phyloP scores from a whole-genome alignment of 2,797 vertebrate genomes.

The Karalla daura region DNA sequence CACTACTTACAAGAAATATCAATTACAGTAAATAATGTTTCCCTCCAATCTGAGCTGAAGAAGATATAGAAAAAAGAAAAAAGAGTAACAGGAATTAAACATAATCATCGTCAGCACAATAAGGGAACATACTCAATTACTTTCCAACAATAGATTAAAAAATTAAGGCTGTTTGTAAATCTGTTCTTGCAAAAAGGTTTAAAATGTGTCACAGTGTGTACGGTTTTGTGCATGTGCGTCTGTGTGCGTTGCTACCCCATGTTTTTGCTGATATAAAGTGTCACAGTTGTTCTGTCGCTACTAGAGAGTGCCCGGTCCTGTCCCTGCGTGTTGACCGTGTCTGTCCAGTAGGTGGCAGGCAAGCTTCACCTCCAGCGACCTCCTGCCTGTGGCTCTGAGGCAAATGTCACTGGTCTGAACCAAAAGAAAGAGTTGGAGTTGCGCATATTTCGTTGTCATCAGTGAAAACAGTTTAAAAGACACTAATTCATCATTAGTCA shows the following conservation, averaged over 20 bases:
- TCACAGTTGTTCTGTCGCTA: not conserved
- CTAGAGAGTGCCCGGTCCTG: not conserved
- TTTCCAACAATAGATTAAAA: too few species aligned
- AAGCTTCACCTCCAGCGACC: slow-evolving; percentile 46
- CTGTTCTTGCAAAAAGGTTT: too few species aligned
- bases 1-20: too few species aligned
- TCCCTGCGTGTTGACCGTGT: slow-evolving; percentile 11
- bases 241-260: too few species aligned
- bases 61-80: too few species aligned
- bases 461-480: not conserved
- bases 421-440: slow-evolving; percentile 6
- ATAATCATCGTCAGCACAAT: too few species aligned
- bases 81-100: too few species aligned
- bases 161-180: too few species aligned
- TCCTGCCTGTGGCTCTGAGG: slow-evolving; percentile 1
- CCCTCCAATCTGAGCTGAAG: too few species aligned
- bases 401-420: slow-evolving; percentile 17
- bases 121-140: too few species aligned
- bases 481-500: not conserved
- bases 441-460: not conserved
- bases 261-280: not conserved
- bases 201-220: not conserved
- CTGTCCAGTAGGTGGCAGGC: slow-evolving; percentile 78
- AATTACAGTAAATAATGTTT: too few species aligned
- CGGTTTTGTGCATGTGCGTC: not conserved